Conservation (phyloP, 2,888 invertebrate genomes). For the Cataglyphis rosenhaueri region DNA sequence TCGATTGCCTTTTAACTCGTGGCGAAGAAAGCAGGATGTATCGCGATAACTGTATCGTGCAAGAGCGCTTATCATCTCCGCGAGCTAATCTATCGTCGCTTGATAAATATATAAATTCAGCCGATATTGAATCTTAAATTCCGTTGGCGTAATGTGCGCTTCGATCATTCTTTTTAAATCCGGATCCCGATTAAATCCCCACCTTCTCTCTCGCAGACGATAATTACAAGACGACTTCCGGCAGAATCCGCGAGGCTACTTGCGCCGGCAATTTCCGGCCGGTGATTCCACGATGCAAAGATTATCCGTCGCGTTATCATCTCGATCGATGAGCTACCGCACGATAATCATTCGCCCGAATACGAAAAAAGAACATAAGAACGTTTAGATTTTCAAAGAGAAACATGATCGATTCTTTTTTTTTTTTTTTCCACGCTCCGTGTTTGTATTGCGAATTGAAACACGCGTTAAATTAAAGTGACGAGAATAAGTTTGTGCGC, state of each 20-base stretch:
- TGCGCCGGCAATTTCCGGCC: slow-evolving; percentile 66
- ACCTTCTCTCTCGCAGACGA: slow-evolving; percentile 1
- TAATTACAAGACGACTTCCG: slow-evolving; percentile 71
- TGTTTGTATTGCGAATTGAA: background rate
- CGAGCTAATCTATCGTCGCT: slow-evolving; percentile 11
- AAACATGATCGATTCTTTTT: background rate
- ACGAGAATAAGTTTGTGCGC: background rate
- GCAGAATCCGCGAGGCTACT: slow-evolving; percentile 40
- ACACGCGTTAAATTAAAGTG: slow-evolving; percentile 10
- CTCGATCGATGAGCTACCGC: slow-evolving; percentile 60
- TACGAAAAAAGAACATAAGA: slow-evolving; percentile 3
- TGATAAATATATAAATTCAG: slow-evolving; percentile 18
- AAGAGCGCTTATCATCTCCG: slow-evolving; percentile 32
- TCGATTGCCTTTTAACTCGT: background rate
- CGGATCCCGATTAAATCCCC: slow-evolving; percentile 59
- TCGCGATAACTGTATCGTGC: slow-evolving; percentile 20
- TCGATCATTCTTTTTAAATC: too few relatives aligned
- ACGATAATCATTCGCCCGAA: slow-evolving; percentile 47
- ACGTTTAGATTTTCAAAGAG: background rate
- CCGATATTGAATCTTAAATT: slow-evolving; percentile 63
- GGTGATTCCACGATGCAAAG: slow-evolving; percentile 64
- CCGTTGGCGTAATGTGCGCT: background rate
- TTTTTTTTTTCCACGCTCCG: background rate
- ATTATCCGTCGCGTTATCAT: slow-evolving; percentile 70
- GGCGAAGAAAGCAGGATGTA: slow-evolving; percentile 17